Percentiles rank a stretch among this genome's conserved stretches.
Evolutionary conservation across 2,797 vertebrate genomes (phyloP).

Genomic region (Vireo griseus): DNA sequence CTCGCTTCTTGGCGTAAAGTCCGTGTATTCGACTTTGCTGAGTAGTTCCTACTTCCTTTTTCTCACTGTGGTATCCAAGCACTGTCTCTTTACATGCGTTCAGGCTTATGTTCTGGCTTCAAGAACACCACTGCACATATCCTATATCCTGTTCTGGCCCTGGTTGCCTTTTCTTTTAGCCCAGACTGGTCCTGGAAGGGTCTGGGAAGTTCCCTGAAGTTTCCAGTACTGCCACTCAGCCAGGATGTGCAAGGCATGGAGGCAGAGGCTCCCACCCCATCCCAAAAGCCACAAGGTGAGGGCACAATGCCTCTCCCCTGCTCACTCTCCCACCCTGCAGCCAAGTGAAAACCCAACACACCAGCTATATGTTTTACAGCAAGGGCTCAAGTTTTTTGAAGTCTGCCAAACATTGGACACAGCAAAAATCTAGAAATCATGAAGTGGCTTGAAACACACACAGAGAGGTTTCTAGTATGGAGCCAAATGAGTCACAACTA

Average conservation of each 20-base stretch:
- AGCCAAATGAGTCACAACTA: background rate
- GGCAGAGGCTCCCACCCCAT: background rate
- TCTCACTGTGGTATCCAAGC: background rate
- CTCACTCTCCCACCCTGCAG: background rate
- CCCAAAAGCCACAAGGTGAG: background rate
- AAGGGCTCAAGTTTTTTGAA: background rate
- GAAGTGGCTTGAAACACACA: background rate
- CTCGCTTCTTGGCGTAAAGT: background rate
- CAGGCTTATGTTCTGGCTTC: background rate
- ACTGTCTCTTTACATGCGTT: background rate
- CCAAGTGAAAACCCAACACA: background rate
- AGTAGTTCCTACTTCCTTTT: background rate
- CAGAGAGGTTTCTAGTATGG: background rate
- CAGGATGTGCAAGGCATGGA: rapidly evolving
- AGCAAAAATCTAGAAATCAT: background rate
- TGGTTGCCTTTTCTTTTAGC: background rate
- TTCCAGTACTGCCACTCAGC: background rate
- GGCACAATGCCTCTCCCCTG: background rate
- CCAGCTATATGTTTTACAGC: background rate
- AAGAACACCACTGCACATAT: background rate
- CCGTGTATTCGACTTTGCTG: background rate
- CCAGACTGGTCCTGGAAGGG: background rate
- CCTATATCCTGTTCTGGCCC: background rate
- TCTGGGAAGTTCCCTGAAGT: background rate
- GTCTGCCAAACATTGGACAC: background rate